phyloP scores from a whole-genome alignment of 2,797 vertebrate genomes.

The Chelonia mydas region DNA sequence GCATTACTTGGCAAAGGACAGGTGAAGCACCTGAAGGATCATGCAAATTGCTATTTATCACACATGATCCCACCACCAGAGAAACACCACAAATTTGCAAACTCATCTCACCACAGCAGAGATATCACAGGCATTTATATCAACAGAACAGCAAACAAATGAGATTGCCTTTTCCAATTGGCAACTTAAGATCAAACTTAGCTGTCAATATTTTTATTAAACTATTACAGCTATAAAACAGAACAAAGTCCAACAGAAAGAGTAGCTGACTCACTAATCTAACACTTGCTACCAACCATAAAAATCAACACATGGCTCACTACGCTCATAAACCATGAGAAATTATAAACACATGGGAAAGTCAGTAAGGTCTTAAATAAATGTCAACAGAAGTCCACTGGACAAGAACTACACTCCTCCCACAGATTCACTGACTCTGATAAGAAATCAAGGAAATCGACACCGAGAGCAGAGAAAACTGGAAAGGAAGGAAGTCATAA shows the following conservation, averaged over 20 bases:
- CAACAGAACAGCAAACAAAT: not conserved
- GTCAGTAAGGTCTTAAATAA: not conserved
- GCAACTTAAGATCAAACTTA: not conserved
- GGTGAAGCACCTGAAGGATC: not conserved
- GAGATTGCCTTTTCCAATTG: not conserved
- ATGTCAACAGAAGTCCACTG: not conserved
- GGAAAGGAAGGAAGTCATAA: not conserved
- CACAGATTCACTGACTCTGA: not conserved
- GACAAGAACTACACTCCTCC: not conserved
- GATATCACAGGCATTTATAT: not conserved
- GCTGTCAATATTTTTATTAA: not conserved
- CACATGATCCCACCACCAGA: not conserved
- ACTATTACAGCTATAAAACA: not conserved
- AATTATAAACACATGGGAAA: not conserved
- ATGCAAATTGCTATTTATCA: not conserved
- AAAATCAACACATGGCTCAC: not conserved
- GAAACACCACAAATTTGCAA: not conserved
- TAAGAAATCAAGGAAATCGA: not conserved
- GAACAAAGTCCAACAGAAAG: not conserved
- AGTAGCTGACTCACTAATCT: conserved; percentile 5
- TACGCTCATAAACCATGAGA: not conserved
- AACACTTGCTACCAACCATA: not conserved
- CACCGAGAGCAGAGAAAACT: not conserved
- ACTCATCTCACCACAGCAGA: not conserved
- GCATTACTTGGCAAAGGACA: not conserved